A percentile compares a stretch with the other conserved stretches of the same genome.
Evolutionary conservation across 2,113 vertebrate species (phyloP).

Genomic region (Engystomops pustulosus): DNA sequence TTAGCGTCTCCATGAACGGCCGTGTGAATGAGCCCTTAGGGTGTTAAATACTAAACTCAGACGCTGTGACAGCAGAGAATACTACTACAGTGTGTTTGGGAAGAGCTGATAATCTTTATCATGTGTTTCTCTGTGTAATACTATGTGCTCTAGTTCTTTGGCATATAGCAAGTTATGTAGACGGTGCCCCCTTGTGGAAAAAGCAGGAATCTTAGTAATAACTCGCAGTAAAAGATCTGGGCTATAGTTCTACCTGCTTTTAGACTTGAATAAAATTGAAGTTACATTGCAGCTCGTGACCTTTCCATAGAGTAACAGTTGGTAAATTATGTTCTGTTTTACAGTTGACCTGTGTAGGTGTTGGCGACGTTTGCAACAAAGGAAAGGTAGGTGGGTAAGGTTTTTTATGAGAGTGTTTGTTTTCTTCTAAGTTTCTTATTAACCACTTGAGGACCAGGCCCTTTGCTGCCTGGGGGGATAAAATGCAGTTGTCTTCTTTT

Average conservation of each 20-base stretch:
- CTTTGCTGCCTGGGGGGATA: no score
- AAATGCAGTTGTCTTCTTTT: no score
- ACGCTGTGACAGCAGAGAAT: no score
- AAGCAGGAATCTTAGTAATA: not conserved
- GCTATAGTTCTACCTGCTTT: not conserved
- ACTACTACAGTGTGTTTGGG: no score
- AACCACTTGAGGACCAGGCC: no score
- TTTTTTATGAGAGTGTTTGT: not conserved
- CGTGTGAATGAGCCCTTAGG: no score
- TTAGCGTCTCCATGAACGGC: no score
- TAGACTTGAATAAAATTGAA: not conserved
- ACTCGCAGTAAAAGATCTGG: not conserved
- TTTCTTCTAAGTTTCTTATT: no score
- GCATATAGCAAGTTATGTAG: not conserved
- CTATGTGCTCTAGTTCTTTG: no score
- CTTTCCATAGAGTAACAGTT: not conserved
- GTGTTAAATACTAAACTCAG: no score
- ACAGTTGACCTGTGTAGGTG: constrained; percentile 92
- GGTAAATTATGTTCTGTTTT: constrained; percentile 55
- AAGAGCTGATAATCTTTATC: no score
- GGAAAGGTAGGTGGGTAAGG: constrained; percentile 85
- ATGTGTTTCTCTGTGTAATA: no score
- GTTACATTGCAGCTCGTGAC: not conserved
- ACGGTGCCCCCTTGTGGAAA: not conserved
- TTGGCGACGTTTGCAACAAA: constrained; percentile 94